A percentile compares a stretch with the other conserved stretches of the same genome.
phyloP scores from a whole-genome alignment of 2,888 invertebrate genomes.

The Eristalinus sepulchralis region DNA sequence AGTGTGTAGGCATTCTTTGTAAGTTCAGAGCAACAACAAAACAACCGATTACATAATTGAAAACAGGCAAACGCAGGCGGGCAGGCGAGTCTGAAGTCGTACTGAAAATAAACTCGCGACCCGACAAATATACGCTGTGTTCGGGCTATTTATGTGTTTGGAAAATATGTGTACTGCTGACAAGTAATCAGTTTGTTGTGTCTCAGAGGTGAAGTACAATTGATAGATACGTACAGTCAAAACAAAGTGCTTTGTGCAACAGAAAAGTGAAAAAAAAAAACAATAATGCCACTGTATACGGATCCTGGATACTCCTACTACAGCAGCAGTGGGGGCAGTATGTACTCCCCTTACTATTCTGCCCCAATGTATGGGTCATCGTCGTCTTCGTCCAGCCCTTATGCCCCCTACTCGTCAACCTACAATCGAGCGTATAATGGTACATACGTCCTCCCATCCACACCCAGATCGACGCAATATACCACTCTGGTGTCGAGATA shows the following conservation, averaged over 20 bases:
- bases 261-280: not conserved
- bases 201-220: conserved; percentile 45
- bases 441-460: conserved; percentile 76
- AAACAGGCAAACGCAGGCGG: conserved; percentile 17
- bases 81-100: conserved; percentile 4
- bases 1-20: conserved; percentile 21
- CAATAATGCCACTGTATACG: conserved; percentile 86
- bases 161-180: conserved; percentile 52
- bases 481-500: conserved; percentile 82
- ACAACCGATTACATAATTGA: conserved; percentile 60
- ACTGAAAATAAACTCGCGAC: conserved; percentile 63
- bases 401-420: conserved; percentile 82
- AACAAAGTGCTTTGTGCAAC: conserved; percentile 2
- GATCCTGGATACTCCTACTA: conserved; percentile 84
- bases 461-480: conserved; percentile 75
- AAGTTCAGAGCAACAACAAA: conserved; percentile 46
- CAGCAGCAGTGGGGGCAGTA: conserved; percentile 81
- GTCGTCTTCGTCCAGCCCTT: conserved; percentile 82
- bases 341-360: conserved; percentile 81
- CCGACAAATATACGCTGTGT: conserved; percentile 60
- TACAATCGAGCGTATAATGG: conserved; percentile 82
- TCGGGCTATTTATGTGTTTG: conserved; percentile 62
- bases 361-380: conserved; percentile 78
- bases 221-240: conserved; percentile 22
- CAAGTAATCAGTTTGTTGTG: conserved; percentile 54